Evolutionary conservation across 2,888 invertebrate species (phyloP), one percentile per base, ranked within the genome.

Genomic region (Lasioglossum villosulum): DNA sequence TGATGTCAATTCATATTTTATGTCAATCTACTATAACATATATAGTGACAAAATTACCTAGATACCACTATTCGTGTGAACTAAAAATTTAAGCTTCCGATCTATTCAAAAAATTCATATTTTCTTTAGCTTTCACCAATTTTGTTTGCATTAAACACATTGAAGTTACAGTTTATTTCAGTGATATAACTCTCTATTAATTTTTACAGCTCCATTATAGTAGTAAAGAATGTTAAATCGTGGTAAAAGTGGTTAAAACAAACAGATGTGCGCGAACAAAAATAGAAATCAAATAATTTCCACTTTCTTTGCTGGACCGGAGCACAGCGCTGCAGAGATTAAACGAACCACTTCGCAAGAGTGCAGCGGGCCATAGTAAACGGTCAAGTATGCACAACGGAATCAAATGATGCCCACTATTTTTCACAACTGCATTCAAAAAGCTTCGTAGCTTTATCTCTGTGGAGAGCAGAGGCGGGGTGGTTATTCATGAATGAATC

Each of bases 401-500:
- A 70, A 70, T 70, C 70, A 39, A 39, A 70, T 37, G 70, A 70
- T 70, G 37, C 37, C 39, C n/a, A n/a, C 70, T 39, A 70, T 39
- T 39, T 39, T 70, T 70, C 39, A 70, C 37, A n/a, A 39, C n/a
- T 2, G 14, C 23, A 70, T 70, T 39, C 14, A 23, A 39, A 39
- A n/a, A 70, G 70, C 70, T 39, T 5, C 70, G 5, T 39, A 0
- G 70, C n/a, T n/a, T 70, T 70, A 70, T 70, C 70, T 70, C 70
- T n/a, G 12, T n/a, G 39, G 37, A n/a, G 37, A 2, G 39, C 39
- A 1, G 70, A 39, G 39, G 23, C n/a, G 37, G 14, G 70, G 5
- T 12, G n/a, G 23, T 39, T 70, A 70, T 70, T 70, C 70, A 70
- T 70, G 70, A 70, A 70, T 70, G 70, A 70, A 70, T 70, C 70